Base-by-base conservation (phyloP, 2,888 invertebrate species). In the Stictocephala bisonia region DNA sequence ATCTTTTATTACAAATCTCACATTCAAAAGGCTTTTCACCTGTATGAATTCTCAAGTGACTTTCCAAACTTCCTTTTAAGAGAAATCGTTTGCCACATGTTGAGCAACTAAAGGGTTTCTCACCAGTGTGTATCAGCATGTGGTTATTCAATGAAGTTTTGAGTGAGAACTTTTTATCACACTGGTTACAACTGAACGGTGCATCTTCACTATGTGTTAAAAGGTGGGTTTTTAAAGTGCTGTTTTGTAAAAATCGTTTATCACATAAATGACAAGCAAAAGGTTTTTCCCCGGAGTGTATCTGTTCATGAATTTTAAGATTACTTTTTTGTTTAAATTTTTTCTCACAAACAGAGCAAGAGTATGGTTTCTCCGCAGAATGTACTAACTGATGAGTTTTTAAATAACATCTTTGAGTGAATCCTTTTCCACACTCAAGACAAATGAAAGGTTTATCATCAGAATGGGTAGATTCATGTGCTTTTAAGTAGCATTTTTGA, bases 1-100 rank as follows among this genome's bases (percentile, higher is more conserved):
- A 48, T 18, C 44, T 18, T 44, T 73, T 73, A 29, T 66, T 44
- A 29, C 73, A 73, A 4, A 73, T 13, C 11, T 68, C 56, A 22
- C 73, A 73, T 20, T 44, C 44, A 56, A 58, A 73, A 3, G 58
- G 73, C 20, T 58, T 56, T 68, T 73, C 73, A 0, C 68, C 71
- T 1, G 73, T 73, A 40, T 73, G 73, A n/a, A 73, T 50, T 56
- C 56, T 58, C 18, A 22, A 56, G 41, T 70, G 70, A 20, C 56
- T 70, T 15, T 56, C 50, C 13, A 70, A 56, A 41, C 70, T 70
- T 41, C 70, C 40, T 31, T 56, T 53, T 18, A 56, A 26, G 11
- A 70, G 40, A 22, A 70, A 48, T 2, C 56, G 27, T 67, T 73
- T 73, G 15, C 58, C 58, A 15, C 73, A 73, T 6, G 69, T 18